These are phyloP conservation scores for Siphamia tubifer DNA, from an alignment of 2,113 vertebrate species.

Conservation along the genomic window DNA sequence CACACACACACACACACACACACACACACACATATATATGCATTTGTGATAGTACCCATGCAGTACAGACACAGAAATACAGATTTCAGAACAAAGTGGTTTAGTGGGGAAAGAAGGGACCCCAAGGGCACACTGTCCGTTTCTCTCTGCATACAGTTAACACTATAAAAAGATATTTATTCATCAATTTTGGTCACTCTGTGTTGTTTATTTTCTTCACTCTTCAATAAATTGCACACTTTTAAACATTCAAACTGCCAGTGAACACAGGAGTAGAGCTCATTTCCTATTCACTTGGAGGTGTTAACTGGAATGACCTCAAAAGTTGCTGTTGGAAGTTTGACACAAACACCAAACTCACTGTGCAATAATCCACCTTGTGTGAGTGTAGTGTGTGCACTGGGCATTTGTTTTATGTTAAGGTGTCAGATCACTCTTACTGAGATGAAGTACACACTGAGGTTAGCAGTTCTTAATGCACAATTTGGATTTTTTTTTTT, in stretches of 20 bases:
- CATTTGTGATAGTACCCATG: not conserved
- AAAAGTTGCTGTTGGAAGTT: not conserved
- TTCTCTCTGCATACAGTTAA: not conserved
- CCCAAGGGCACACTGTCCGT: not conserved
- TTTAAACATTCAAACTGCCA: not conserved
- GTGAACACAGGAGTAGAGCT: too few species aligned
- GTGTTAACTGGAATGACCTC: not conserved
- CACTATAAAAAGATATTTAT: not conserved
- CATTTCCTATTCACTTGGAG: not conserved
- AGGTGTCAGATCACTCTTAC: too few species aligned
- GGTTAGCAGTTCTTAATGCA: too few species aligned
- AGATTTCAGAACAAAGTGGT: not conserved
- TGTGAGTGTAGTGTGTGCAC: too few species aligned
- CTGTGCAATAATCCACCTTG: not conserved
- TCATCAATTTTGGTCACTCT: not conserved
- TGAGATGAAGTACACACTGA: too few species aligned
- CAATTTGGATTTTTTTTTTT: too few species aligned
- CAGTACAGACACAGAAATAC: conserved; percentile 12
- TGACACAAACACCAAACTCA: not conserved
- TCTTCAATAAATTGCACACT: not conserved
- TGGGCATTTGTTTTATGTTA: too few species aligned
- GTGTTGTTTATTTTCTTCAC: not conserved
- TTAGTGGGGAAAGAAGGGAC: conserved; percentile 14
- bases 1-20: too few species aligned
- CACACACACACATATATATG: conserved; percentile 5